phyloP scores from a whole-genome alignment of 2,888 invertebrate genomes.

The Sesamia inferens region DNA sequence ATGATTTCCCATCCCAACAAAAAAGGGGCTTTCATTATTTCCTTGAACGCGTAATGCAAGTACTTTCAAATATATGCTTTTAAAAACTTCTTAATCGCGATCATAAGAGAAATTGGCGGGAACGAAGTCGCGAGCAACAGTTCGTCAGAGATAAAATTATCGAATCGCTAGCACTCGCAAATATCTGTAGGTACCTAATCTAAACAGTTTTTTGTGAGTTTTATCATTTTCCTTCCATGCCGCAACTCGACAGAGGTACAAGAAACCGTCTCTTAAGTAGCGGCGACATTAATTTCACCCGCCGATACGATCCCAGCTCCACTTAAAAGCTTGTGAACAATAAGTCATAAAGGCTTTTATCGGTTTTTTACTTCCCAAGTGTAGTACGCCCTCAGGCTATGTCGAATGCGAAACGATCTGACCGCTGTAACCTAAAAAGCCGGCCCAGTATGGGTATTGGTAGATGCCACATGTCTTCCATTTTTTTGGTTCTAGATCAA shows the following conservation, averaged over 20 bases:
- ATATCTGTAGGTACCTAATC: background rate
- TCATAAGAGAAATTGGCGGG: no score
- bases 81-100: no score
- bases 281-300: conserved; percentile 31
- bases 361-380: conserved; percentile 31
- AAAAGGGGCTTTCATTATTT: no score
- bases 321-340: conserved; percentile 49
- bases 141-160: background rate
- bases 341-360: conserved; percentile 50
- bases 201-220: background rate
- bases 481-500: background rate
- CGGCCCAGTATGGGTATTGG: background rate
- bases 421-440: no score
- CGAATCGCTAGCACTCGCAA: background rate
- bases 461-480: background rate
- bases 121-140: no score
- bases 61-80: no score
- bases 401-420: background rate
- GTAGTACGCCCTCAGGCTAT: background rate
- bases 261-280: conserved; percentile 9
- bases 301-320: conserved; percentile 21
- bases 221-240: background rate
- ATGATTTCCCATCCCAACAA: no score
- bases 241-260: background rate
- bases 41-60: no score